Evolutionary conservation across 2,113 vertebrate genomes (phyloP).

Genomic region (Marcusenius ussheri): DNA sequence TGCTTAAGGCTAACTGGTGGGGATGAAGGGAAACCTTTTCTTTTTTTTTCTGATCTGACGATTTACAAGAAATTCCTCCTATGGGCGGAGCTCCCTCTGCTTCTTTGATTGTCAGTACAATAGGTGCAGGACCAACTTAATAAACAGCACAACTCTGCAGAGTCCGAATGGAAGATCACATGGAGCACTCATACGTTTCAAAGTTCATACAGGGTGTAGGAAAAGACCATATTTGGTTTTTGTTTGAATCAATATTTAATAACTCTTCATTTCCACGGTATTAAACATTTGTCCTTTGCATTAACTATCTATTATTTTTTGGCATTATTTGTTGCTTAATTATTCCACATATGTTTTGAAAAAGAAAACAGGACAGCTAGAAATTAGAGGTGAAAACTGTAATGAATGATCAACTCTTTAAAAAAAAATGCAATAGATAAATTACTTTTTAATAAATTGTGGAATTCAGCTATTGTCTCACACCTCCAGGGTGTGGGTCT

Average conservation of each 20-base stretch:
- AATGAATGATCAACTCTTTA: not conserved
- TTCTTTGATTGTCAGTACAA: not conserved
- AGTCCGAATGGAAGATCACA: not conserved
- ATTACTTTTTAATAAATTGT: constrained; percentile 5
- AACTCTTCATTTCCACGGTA: not conserved
- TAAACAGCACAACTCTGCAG: not conserved
- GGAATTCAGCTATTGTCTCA: not conserved
- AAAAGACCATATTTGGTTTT: not conserved
- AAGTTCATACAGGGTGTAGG: not conserved
- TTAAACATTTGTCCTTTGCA: not conserved
- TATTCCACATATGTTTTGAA: not conserved
- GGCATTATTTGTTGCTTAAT: not conserved
- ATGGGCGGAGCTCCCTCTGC: not conserved
- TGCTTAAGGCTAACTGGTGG: constrained; percentile 48
- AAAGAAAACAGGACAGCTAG: not conserved
- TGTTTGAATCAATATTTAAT: not conserved
- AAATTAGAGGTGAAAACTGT: not conserved
- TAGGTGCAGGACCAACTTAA: not conserved
- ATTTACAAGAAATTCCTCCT: not conserved
- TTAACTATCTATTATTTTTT: not conserved
- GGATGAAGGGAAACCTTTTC: not conserved
- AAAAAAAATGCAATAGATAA: not conserved
- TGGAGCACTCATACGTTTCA: not conserved
- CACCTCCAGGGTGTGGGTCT: not conserved
- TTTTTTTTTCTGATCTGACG: not conserved